Conservation (phyloP, 1,140 invertebrate species). For the Dolichoris vasculosae region DNA sequence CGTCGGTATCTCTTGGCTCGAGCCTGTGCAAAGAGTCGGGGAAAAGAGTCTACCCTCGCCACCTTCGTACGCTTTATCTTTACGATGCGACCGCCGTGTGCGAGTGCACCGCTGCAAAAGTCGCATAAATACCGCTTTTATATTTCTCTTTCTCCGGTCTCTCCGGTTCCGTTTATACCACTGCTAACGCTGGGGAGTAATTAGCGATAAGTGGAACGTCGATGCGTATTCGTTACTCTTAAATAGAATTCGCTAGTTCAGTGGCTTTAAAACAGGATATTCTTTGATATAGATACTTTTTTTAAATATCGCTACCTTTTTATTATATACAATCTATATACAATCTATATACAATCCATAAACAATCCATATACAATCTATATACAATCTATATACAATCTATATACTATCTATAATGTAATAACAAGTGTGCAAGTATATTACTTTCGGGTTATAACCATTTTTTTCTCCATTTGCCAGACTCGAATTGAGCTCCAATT, state of each 20-base stretch:
- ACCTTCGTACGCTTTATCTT: conserved; percentile 24
- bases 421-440: background rate
- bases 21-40: background rate
- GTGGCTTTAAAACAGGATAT: background rate
- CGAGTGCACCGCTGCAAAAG: background rate
- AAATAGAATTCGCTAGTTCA: conserved; percentile 17
- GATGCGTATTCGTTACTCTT: background rate
- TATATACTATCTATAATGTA: background rate
- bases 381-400: too few relatives aligned
- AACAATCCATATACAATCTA: too few relatives aligned
- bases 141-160: background rate
- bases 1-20: background rate
- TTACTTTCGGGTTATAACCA: background rate
- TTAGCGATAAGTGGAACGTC: background rate
- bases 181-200: background rate
- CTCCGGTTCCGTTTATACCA: background rate
- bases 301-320: background rate
- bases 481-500: background rate
- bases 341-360: too few relatives aligned
- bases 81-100: background rate
- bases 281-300: background rate
- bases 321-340: too few relatives aligned
- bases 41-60: background rate
- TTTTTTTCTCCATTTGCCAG: background rate
- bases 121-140: conserved; percentile 2